Conservation (phyloP, 1,140 invertebrate genomes). For the Lepidostoma basale region DNA sequence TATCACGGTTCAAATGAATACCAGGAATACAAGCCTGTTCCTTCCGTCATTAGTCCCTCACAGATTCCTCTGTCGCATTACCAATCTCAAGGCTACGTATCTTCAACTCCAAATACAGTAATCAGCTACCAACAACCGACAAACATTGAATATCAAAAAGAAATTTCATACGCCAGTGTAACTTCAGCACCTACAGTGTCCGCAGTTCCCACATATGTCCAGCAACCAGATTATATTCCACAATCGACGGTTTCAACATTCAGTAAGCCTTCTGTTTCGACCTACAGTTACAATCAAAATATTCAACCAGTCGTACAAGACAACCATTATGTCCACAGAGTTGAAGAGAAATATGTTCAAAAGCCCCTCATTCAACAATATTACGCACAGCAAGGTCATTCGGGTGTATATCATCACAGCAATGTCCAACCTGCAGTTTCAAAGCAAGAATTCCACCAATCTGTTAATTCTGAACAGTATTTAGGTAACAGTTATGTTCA, state of each 20-base stretch:
- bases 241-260: constrained; percentile 49
- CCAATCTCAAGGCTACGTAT: constrained; percentile 34
- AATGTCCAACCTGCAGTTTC: constrained; percentile 53
- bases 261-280: constrained; percentile 26
- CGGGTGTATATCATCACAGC: no score
- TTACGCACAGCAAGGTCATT: constrained; percentile 34
- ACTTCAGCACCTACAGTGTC: constrained; percentile 47
- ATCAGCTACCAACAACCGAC: constrained; percentile 44
- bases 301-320: constrained; percentile 13
- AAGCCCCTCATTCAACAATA: constrained; percentile 30
- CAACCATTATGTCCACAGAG: constrained; percentile 32
- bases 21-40: constrained; percentile 17
- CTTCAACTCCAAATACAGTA: constrained; percentile 35
- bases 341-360: constrained; percentile 32
- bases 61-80: constrained; percentile 29
- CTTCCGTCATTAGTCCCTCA: constrained; percentile 21
- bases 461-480: constrained; percentile 20
- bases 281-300: constrained; percentile 16
- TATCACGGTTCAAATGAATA: constrained; percentile 32
- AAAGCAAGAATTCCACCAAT: constrained; percentile 52
- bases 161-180: constrained; percentile 52
- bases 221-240: constrained; percentile 50
- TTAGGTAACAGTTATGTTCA: constrained; percentile 37
- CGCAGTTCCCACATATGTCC: constrained; percentile 46
- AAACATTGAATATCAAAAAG: constrained; percentile 53